These are phyloP conservation scores for Heliornis fulica DNA, from an alignment of 2,113 vertebrate genomes.

Conservation along the genomic window DNA sequence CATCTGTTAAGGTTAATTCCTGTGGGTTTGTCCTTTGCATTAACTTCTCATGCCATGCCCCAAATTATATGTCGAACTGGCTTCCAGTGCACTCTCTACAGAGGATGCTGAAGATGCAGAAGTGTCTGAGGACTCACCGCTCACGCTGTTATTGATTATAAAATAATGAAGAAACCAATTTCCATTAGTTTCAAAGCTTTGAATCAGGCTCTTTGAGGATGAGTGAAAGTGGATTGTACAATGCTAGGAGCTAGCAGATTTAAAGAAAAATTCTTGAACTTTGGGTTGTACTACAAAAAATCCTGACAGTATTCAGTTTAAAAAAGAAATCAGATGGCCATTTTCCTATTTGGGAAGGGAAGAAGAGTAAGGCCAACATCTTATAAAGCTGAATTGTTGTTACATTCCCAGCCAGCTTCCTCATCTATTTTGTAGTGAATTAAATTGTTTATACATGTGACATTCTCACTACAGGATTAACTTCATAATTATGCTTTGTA, in stretches of 20 bases:
- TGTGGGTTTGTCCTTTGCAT: neutral
- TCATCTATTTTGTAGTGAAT: neutral
- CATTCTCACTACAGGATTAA: neutral
- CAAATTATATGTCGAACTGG: neutral
- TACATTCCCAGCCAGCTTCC: neutral
- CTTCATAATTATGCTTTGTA: conserved; percentile 9
- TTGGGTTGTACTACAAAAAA: neutral
- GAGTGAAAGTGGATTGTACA: neutral
- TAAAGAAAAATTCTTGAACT: neutral
- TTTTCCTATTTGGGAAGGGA: neutral
- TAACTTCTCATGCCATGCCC: neutral
- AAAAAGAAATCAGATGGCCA: neutral
- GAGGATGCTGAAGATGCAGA: neutral
- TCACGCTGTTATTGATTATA: neutral
- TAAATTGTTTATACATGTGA: conserved; percentile 28
- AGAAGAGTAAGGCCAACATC: neutral
- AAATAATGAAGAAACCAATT: neutral
- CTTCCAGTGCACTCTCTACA: neutral
- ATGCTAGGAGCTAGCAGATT: neutral
- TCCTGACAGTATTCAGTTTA: neutral
- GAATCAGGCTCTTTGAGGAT: neutral
- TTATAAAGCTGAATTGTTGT: neutral
- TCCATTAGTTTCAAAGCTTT: neutral
- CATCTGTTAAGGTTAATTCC: neutral
- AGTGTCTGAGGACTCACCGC: neutral